A percentile compares a stretch with the other conserved stretches of the same genome.
phyloP scores from a whole-genome alignment of 2,888 invertebrate genomes.

The Mechanitis messenoides region DNA sequence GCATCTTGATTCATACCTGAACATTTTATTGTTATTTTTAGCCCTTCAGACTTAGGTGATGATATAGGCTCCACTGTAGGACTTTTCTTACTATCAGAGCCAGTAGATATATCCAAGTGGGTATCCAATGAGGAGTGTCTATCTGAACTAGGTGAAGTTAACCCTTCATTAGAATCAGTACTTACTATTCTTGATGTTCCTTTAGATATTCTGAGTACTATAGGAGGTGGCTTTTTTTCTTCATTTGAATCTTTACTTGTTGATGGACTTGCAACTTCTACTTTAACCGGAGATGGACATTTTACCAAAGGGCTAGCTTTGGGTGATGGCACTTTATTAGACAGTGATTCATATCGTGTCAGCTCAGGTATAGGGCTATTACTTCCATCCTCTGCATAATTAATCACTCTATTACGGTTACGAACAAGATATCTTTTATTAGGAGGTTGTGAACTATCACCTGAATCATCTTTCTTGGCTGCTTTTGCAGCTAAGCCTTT shows the following conservation, averaged over 20 bases:
- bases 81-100: slow-evolving; percentile 61
- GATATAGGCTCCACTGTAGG: slow-evolving; percentile 66
- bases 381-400: slow-evolving; percentile 79
- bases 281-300: slow-evolving; percentile 57
- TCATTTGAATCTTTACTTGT: slow-evolving; percentile 69
- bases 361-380: slow-evolving; percentile 73
- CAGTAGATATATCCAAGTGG: slow-evolving; percentile 54
- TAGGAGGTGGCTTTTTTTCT: slow-evolving; percentile 83
- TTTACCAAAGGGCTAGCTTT: slow-evolving; percentile 65
- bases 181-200: slow-evolving; percentile 80
- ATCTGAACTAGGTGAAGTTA: slow-evolving; percentile 73
- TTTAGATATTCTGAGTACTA: slow-evolving; percentile 91
- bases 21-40: slow-evolving; percentile 74
- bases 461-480: slow-evolving; percentile 63
- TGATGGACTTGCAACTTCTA: slow-evolving; percentile 64
- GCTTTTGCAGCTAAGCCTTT: slow-evolving; percentile 65
- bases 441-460: slow-evolving; percentile 65
- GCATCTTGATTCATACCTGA: slow-evolving; percentile 55
- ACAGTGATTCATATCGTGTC: slow-evolving; percentile 54
- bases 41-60: slow-evolving; percentile 71
- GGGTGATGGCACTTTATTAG: slow-evolving; percentile 59
- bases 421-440: slow-evolving; percentile 72
- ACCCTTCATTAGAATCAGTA: slow-evolving; percentile 79
- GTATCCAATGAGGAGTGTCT: slow-evolving; percentile 70
- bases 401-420: slow-evolving; percentile 78